phyloP scores from a whole-genome alignment of 2,797 vertebrate species.

The Neopelma chrysocephalum region DNA sequence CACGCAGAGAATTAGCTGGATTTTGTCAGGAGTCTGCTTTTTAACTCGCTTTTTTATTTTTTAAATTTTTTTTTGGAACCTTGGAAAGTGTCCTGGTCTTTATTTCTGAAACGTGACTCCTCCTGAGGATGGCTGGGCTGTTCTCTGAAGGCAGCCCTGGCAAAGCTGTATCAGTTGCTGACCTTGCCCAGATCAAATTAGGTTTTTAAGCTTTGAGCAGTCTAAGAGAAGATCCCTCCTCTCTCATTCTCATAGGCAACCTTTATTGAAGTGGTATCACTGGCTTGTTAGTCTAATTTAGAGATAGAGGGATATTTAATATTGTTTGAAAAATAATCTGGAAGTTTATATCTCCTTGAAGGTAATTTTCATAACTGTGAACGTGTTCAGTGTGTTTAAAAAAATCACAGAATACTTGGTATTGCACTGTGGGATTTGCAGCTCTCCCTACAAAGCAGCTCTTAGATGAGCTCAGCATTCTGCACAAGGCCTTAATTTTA shows the following conservation, averaged over 20 bases:
- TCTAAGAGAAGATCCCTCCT: neutral
- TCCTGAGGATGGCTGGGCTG: neutral
- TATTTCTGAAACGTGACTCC: neutral
- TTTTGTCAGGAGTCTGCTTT: neutral
- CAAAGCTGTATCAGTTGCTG: neutral
- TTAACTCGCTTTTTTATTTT: neutral
- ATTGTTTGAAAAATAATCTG: neutral
- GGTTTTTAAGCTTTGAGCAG: neutral
- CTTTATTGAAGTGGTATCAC: neutral
- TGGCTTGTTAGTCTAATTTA: neutral
- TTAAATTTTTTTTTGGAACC: neutral
- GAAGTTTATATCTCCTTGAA: neutral
- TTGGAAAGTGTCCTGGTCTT: neutral
- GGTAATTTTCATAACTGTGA: neutral
- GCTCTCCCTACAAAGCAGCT: neutral
- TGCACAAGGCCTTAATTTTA: neutral
- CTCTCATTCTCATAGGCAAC: neutral
- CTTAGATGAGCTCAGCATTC: neutral
- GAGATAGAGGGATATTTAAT: neutral
- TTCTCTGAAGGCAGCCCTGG: neutral
- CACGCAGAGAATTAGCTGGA: neutral
- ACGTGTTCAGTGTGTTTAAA: neutral
- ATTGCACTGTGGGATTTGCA: neutral
- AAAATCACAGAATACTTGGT: fast-evolving
- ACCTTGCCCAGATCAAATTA: neutral